Evolutionary conservation across 2,797 vertebrate species (phyloP).

Genomic region (Danio albolineatus): DNA sequence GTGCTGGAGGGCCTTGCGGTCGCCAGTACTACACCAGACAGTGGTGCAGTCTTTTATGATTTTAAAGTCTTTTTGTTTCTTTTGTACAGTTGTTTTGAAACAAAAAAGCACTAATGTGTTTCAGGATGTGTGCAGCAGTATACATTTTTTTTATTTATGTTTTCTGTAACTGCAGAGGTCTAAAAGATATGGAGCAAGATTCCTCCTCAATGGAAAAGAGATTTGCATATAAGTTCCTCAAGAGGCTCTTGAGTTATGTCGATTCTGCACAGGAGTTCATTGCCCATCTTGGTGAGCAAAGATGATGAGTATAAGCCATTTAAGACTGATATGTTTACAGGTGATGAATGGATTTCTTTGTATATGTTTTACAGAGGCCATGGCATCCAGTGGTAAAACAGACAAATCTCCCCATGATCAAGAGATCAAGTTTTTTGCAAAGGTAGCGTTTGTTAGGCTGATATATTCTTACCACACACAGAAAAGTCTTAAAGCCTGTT

Average conservation of each 20-base stretch:
- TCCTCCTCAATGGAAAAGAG: slow-evolving; percentile 97
- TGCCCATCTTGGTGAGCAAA: slow-evolving; percentile 91
- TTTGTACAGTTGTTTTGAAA: not conserved
- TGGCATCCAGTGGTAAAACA: slow-evolving; percentile 94
- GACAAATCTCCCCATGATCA: slow-evolving; percentile 98
- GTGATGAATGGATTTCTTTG: slow-evolving; percentile 11
- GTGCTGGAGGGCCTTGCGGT: no score
- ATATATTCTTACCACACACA: not conserved
- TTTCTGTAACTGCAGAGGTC: slow-evolving; percentile 75
- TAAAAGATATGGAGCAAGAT: slow-evolving; percentile 91
- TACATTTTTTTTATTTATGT: not conserved
- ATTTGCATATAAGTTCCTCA: slow-evolving; percentile 93
- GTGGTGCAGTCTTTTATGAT: no score
- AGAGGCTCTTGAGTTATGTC: slow-evolving; percentile 91
- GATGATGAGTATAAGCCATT: not conserved
- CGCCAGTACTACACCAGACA: no score
- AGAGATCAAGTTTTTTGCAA: slow-evolving; percentile 99
- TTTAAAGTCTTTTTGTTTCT: no score
- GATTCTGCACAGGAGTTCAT: slow-evolving; percentile 99
- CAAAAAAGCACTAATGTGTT: not conserved
- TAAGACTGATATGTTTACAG: not conserved
- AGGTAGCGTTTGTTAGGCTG: slow-evolving; percentile 81
- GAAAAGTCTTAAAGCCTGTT: not conserved
- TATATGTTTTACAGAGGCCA: slow-evolving; percentile 87
- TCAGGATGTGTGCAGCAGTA: not conserved